A percentile compares a stretch with the other conserved stretches of the same genome.
These are phyloP conservation scores for Pachymerium ferrugineum DNA, from an alignment of 2,888 invertebrate genomes.

Conservation along the genomic window DNA sequence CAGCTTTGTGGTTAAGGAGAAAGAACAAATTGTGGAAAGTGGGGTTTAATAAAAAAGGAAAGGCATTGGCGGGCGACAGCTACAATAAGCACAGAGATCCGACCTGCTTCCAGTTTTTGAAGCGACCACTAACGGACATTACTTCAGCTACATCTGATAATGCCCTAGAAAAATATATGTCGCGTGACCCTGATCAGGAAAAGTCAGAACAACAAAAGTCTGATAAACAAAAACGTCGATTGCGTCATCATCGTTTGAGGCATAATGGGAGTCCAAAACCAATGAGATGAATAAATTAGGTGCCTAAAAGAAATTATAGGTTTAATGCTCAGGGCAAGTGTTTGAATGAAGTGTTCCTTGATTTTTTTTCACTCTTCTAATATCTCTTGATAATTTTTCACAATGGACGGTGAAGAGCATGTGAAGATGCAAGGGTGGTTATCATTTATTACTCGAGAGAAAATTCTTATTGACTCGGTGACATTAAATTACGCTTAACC, in stretches of 20 bases:
- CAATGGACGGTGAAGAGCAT: neutral
- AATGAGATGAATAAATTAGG: neutral
- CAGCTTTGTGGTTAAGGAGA: constrained; percentile 7
- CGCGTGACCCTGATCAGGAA: neutral
- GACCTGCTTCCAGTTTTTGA: constrained; percentile 27
- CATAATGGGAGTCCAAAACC: neutral
- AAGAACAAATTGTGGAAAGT: constrained; percentile 35
- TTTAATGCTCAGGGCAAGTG: constrained; percentile 22
- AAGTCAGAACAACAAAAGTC: neutral
- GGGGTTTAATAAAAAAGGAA: constrained; percentile 38
- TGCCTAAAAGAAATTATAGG: constrained; percentile 18
- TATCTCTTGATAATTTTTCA: constrained; percentile 7
- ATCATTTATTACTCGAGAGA: constrained; percentile 16
- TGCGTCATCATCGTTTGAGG: constrained; percentile 8
- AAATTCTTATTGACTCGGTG: constrained; percentile 16
- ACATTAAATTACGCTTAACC: constrained; percentile 23
- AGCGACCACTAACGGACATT: constrained; percentile 1
- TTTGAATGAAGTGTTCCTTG: constrained; percentile 7
- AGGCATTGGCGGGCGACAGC: constrained; percentile 35
- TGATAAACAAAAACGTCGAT: neutral
- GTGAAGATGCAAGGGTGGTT: neutral
- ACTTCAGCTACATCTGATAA: neutral
- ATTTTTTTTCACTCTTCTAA: neutral
- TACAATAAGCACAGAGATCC: constrained; percentile 28
- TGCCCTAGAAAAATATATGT: neutral